Base-by-base conservation (phyloP, 2,797 vertebrate genomes). In the Typhlichthys eigenmanni region DNA sequence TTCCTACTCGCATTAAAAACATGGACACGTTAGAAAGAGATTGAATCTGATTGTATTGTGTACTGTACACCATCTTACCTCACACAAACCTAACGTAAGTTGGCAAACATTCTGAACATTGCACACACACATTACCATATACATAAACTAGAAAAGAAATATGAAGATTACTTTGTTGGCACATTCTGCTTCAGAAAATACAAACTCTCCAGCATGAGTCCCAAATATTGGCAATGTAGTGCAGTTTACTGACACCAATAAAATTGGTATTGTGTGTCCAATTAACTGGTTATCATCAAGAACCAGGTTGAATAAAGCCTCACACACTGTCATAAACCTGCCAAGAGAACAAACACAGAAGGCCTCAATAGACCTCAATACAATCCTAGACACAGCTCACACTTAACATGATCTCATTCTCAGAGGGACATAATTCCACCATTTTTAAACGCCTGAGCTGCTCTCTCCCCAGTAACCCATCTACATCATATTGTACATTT, bases 181-280 rank as follows among this genome's bases (percentile, higher is more conserved):
- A 91, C 87, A 75, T 71, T 66, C 63, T 65, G 55, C 65, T 80
- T 66, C 52, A 55, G 67, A 63, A 64, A 62, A 48, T 5, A 48
- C 4, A 13, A 48, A 57, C 75, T 63, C 52, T 77, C 68, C 58
- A 67, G 50, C 50, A 10, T 58, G 56, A 74, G 66, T 55, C 58
- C 47, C 64, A 69, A 63, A 78, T 75, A 73, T 76, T 79, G 78
- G 75, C 72, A 84, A 89, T 83, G 87, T 87, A 88, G 83, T 86
- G 84, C 80, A 79, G 76, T 75, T 62, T 78, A 79, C 32, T 79
- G 80, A 78, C 78, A 61, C 58, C 6, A 32, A 69, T 61, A 54
- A 19, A 74, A 66, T 49, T 29, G 16, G 6, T 8, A 13, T 3
- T 59, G 49, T 58, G 16, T 54, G 49, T 19, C 56, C 43, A 62